A percentile compares a stretch with the other conserved stretches of the same genome.
phyloP scores from a whole-genome alignment of 1,140 invertebrate species.

The Drosophila sucinea region DNA sequence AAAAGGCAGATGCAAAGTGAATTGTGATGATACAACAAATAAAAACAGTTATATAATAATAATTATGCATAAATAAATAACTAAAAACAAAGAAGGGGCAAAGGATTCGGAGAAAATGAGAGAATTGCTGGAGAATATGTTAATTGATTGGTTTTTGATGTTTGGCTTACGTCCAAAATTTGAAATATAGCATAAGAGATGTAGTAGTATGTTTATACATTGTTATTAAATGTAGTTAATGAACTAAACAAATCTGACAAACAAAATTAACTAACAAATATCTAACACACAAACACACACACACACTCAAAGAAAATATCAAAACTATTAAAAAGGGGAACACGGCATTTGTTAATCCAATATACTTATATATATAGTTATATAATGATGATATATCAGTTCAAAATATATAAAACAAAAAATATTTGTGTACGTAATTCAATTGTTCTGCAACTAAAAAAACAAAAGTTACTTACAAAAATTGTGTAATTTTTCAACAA shows the following conservation, averaged over 20 bases:
- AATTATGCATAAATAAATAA: constrained; percentile 9
- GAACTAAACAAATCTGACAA: constrained; percentile 65
- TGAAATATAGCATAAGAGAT: constrained; percentile 9
- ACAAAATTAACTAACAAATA: not conserved
- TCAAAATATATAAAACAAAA: constrained; percentile 25
- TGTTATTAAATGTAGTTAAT: constrained; percentile 77
- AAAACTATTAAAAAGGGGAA: constrained; percentile 36
- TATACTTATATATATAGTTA: constrained; percentile 22
- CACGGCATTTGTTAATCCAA: constrained; percentile 32
- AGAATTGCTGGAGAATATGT: not conserved
- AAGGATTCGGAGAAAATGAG: not conserved
- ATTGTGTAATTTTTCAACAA: constrained; percentile 18
- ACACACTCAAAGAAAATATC: constrained; percentile 36
- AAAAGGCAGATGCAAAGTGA: constrained; percentile 81
- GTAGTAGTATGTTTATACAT: constrained; percentile 66
- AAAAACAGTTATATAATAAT: constrained; percentile 30
- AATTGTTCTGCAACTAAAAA: constrained; percentile 52
- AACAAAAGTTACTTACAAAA: constrained; percentile 35
- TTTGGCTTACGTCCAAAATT: constrained; percentile 34
- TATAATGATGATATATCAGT: constrained; percentile 43
- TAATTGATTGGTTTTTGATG: constrained; percentile 8
- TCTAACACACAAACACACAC: not conserved
- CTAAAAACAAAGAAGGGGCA: not conserved
- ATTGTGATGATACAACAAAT: constrained; percentile 76
- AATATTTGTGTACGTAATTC: constrained; percentile 77